These are phyloP conservation scores for Nematopogon swammerdamellus DNA, from an alignment of 2,888 invertebrate genomes.

Conservation along the genomic window DNA sequence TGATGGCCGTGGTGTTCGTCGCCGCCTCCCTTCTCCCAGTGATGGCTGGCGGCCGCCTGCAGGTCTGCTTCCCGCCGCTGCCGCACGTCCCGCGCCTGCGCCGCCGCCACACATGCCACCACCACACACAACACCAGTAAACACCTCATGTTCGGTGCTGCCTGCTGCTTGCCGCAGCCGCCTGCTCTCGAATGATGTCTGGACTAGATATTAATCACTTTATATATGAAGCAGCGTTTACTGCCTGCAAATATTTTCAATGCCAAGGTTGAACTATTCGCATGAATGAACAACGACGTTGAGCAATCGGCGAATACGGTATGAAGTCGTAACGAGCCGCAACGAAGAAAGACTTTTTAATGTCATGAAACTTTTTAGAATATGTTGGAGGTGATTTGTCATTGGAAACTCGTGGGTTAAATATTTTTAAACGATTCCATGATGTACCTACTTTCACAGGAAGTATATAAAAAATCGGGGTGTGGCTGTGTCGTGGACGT, in stretches of 20 bases:
- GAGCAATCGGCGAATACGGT: too few relatives aligned
- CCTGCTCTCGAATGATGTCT: constrained; percentile 36
- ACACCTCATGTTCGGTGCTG: constrained; percentile 29
- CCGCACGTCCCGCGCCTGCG: constrained; percentile 45
- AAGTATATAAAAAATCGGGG: too few relatives aligned
- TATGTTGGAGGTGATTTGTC: too few relatives aligned
- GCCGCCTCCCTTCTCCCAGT: constrained; percentile 55
- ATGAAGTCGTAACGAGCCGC: too few relatives aligned
- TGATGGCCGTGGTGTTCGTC: constrained; percentile 62
- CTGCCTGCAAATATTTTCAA: not conserved
- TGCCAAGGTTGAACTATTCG: not conserved
- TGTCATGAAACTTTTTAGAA: too few relatives aligned
- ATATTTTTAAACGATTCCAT: too few relatives aligned
- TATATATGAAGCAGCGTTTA: constrained; percentile 22
- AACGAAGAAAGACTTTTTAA: too few relatives aligned
- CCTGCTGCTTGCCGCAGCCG: constrained; percentile 9
- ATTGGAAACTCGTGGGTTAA: too few relatives aligned
- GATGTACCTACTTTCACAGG: too few relatives aligned
- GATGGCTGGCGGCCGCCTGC: constrained; percentile 45
- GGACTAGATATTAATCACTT: constrained; percentile 27
- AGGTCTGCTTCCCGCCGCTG: constrained; percentile 48
- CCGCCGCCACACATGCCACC: constrained; percentile 40
- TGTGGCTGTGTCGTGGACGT: too few relatives aligned
- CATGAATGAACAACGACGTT: too few relatives aligned
- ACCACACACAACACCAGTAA: constrained; percentile 35